phyloP scores from a whole-genome alignment of 2,888 invertebrate genomes.

The Synergus laeviventris region DNA sequence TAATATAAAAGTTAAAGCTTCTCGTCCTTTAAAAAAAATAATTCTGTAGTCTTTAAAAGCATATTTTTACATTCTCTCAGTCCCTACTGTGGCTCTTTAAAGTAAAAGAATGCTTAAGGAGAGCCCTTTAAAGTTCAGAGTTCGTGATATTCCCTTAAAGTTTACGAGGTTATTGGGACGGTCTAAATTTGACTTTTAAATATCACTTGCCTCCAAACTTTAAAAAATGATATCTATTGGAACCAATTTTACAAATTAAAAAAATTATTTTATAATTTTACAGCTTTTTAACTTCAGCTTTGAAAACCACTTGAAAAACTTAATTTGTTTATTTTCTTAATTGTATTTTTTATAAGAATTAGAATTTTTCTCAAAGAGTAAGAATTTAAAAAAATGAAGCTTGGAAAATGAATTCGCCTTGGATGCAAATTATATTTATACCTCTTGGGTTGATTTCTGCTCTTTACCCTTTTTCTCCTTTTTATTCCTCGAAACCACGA shows the following conservation, averaged over 20 bases:
- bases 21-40: too few relatives aligned
- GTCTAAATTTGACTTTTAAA: background rate
- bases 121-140: slow-evolving; percentile 6
- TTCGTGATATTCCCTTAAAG: background rate
- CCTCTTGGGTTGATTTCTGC: background rate
- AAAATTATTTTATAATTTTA: background rate
- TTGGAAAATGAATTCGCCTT: slow-evolving; percentile 9
- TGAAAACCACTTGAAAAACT: too few relatives aligned
- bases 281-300: background rate
- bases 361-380: background rate
- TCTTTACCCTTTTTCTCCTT: slow-evolving; percentile 5
- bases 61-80: background rate
- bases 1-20: too few relatives aligned
- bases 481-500: slow-evolving; percentile 5
- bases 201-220: background rate
- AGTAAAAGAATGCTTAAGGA: background rate
- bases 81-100: background rate
- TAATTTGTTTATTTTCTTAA: too few relatives aligned
- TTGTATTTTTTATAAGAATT: too few relatives aligned
- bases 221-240: background rate
- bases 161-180: background rate
- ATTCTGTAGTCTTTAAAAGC: background rate
- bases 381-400: background rate
- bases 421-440: slow-evolving; percentile 25
- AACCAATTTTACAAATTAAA: background rate